These are phyloP conservation scores for Darevskia mixta DNA, from an alignment of 2,797 vertebrate genomes.

Conservation along the genomic window DNA sequence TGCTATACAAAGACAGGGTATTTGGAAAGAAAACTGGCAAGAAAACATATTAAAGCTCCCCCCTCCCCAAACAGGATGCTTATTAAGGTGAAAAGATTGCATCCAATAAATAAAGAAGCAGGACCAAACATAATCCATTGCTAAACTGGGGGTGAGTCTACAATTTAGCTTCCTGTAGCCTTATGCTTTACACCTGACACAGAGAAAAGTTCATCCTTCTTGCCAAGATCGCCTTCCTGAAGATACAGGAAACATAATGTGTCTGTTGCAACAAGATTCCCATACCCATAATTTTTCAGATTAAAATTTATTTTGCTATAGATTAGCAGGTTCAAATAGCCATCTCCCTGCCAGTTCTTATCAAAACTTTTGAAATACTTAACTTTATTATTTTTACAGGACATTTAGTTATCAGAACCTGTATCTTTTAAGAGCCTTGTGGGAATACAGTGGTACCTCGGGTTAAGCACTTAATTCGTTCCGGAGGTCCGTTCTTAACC, in stretches of 20 bases:
- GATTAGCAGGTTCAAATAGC: background rate
- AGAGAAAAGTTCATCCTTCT: slow-evolving; percentile 30
- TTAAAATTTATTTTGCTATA: background rate
- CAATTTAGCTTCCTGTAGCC: slow-evolving; percentile 22
- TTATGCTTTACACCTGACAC: slow-evolving; percentile 16
- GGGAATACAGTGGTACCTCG: background rate
- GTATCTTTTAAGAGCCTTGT: background rate
- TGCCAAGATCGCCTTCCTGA: background rate
- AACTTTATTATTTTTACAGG: background rate
- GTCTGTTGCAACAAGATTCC: background rate
- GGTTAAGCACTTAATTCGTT: no score
- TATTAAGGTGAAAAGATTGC: slow-evolving; percentile 15
- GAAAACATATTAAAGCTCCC: background rate
- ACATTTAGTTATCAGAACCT: background rate
- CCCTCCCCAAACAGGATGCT: slow-evolving; percentile 12
- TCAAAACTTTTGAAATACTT: background rate
- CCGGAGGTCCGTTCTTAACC: no score
- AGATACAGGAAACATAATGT: background rate
- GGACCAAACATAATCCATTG: slow-evolving; percentile 12
- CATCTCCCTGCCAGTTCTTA: background rate
- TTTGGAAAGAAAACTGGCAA: slow-evolving; percentile 21
- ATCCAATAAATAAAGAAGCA: slow-evolving; percentile 22
- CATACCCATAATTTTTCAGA: background rate
- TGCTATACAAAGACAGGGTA: background rate
- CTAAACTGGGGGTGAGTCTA: slow-evolving; percentile 11